Evolutionary conservation across 2,797 vertebrate species (phyloP).

Genomic region (Phaenicophaeus curvirostris): DNA sequence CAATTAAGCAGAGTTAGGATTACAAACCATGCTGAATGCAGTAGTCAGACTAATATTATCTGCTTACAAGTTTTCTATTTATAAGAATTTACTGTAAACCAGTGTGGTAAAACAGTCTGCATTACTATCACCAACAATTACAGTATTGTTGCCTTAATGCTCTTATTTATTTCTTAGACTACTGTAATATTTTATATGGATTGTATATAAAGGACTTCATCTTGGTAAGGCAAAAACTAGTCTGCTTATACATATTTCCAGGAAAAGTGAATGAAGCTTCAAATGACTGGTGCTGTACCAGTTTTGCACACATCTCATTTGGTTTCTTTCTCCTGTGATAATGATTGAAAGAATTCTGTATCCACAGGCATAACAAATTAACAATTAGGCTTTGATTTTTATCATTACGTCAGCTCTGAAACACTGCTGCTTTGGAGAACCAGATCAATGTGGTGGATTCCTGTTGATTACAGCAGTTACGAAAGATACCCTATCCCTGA

Average conservation of each 20-base stretch:
- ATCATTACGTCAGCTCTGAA: slow-evolving; percentile 26
- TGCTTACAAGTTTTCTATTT: background rate
- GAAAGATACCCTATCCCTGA: background rate
- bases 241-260: background rate
- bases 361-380: slow-evolving; percentile 3
- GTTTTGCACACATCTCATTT: background rate
- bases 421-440: background rate
- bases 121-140: background rate
- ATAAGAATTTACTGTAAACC: too few relatives aligned
- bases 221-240: background rate
- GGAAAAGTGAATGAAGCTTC: background rate
- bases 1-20: slow-evolving; percentile 16
- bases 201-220: background rate
- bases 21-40: background rate
- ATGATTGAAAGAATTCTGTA: background rate
- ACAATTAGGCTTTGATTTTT: slow-evolving; percentile 9
- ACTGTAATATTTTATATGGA: background rate
- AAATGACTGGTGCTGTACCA: background rate
- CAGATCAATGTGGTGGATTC: background rate
- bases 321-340: background rate
- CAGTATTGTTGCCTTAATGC: background rate
- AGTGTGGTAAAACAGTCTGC: background rate
- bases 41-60: slow-evolving; percentile 5
- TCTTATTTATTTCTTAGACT: background rate
- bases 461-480: background rate